Evolutionary conservation across 2,888 invertebrate species (phyloP).

Genomic region (Cartodere bifasciata): DNA sequence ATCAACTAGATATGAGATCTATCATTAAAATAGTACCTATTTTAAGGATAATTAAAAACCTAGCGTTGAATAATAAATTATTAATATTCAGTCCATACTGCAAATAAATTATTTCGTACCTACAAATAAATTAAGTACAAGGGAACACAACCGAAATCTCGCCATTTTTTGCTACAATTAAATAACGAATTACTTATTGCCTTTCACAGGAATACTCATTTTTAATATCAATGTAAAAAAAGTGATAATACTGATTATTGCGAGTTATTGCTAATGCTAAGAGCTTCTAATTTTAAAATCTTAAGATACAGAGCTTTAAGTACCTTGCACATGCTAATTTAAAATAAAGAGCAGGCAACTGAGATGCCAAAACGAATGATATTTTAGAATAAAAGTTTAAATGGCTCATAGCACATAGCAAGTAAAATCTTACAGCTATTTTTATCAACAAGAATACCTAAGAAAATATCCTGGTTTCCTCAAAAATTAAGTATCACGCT

Average conservation of each 20-base stretch:
- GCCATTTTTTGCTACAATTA: conserved; percentile 9
- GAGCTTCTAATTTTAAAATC: no score
- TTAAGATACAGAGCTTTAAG: no score
- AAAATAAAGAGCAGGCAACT: conserved; percentile 15
- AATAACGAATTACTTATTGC: conserved; percentile 21
- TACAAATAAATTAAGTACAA: conserved; percentile 24
- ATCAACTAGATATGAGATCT: no score
- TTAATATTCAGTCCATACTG: conserved; percentile 20
- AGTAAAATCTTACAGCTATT: conserved; percentile 19
- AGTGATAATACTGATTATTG: conserved; percentile 39
- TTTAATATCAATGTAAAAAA: conserved; percentile 4
- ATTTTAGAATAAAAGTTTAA: no score
- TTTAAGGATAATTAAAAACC: no score
- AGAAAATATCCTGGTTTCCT: no score
- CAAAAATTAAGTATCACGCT: no score
- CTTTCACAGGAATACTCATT: conserved; percentile 21
- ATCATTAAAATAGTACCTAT: no score
- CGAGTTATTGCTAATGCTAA: conserved; percentile 41
- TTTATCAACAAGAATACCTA: conserved; percentile 7
- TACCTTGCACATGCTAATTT: no score
- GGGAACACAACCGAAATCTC: conserved; percentile 21
- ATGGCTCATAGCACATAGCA: conserved; percentile 25
- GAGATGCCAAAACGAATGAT: no score
- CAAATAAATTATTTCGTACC: conserved; percentile 20
- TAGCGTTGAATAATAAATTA: no score